Evolutionary conservation across 2,888 invertebrate genomes (phyloP).

Genomic region (Eutolmus rufibarbis): DNA sequence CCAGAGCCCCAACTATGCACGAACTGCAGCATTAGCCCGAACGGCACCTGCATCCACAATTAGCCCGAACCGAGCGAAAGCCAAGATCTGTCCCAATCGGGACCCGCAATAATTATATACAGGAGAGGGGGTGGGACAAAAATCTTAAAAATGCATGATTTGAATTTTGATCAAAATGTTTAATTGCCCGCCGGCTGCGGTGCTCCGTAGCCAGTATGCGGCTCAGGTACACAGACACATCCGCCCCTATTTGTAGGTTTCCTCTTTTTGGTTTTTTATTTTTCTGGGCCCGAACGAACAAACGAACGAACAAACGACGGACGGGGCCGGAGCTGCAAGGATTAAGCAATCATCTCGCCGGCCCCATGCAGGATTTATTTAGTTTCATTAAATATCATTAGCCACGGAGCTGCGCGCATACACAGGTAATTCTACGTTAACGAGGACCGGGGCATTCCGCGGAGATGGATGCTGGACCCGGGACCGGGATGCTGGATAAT

Average conservation of each 20-base stretch:
- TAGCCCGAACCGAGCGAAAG: not conserved
- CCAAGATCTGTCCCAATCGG: not conserved
- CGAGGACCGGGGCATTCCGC: not conserved
- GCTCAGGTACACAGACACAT: not conserved
- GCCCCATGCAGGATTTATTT: constrained; percentile 10
- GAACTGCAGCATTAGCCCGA: not conserved
- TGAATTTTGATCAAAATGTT: not conserved
- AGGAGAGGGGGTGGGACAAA: not conserved
- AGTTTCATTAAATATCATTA: constrained; percentile 26
- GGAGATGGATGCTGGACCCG: not conserved
- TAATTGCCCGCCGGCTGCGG: not conserved
- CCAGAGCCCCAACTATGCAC: not conserved
- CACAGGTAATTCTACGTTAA: not conserved
- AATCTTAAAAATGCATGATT: not conserved
- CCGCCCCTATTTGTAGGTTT: not conserved
- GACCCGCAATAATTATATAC: not conserved
- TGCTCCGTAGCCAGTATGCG: not conserved
- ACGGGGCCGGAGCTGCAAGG: not conserved
- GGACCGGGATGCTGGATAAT: not conserved
- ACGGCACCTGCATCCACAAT: not conserved
- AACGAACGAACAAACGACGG: not conserved
- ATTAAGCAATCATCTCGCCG: not conserved
- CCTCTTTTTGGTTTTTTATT: not conserved
- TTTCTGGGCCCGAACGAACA: not conserved
- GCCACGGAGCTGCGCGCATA: not conserved